Base-by-base conservation (phyloP, 1,140 invertebrate species). In the Drosophila carrolli region DNA sequence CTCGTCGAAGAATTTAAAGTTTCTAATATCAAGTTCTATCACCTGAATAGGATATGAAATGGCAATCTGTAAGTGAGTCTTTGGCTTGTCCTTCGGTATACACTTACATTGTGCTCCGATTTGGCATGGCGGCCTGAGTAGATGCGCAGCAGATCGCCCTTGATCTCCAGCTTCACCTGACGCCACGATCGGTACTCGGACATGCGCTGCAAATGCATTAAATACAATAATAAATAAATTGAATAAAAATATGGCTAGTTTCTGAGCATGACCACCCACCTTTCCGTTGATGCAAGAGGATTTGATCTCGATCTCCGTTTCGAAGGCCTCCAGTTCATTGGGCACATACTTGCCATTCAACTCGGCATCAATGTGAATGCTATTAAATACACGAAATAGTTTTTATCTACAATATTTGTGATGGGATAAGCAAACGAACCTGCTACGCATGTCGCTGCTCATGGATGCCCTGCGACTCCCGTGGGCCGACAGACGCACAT, bases 141-240 rank as follows among this genome's bases (percentile, higher is more conserved):
- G 56, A 92, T 92, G 66, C 82, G 90, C 75, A 92, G 53, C 59
- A 90, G 35, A 70, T 92, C 91, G 13, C 91, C 91, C 38, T 92
- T 91, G 29, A 92, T 90, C 54, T 92, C 91, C 53, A 92, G 81
- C 61, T 92, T 92, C 29, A 91, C 89, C 73, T 92, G 91, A 37
- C 90, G 86, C 91, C 91, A 92, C n/a, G 91, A 92, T 60, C 91
- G 91, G 70, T 91, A 92, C 41, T 92, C 91, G 46, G 91, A 91
- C 71, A 91, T 90, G 73, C 91, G 89, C 91, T 92, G 27, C 0
- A 60, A 32, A 44, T 10, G 40, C 19, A 48, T 14, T 8, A 9
- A 38, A 46, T 19, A 27, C 11, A 11, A 47, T n/a, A 11, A 47
- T n/a, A 27, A 8, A 13, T n/a, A 7, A 9, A 5, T 13, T 14